These are phyloP conservation scores for Teleopsis dalmanni DNA, from an alignment of 1,140 invertebrate genomes.

Conservation along the genomic window DNA sequence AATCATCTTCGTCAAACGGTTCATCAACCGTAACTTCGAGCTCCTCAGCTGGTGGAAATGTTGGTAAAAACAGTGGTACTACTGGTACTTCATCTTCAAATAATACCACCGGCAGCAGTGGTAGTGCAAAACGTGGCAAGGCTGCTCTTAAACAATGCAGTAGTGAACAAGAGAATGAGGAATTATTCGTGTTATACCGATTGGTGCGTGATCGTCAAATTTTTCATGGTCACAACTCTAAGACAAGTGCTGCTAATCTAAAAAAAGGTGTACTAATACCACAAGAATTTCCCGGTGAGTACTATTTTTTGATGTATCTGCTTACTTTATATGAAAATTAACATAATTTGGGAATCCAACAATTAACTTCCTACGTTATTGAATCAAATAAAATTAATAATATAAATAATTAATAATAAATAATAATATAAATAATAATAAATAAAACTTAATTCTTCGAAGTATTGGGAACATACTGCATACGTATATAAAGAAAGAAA, in stretches of 20 bases:
- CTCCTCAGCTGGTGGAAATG: slow-evolving; percentile 25
- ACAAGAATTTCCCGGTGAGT: slow-evolving; percentile 43
- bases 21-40: slow-evolving; percentile 36
- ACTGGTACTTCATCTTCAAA: not conserved
- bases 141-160: not conserved
- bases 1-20: slow-evolving; percentile 40
- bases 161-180: slow-evolving; percentile 16
- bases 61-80: slow-evolving; percentile 1
- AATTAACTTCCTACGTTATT: no score
- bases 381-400: no score
- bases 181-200: slow-evolving; percentile 39
- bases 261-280: slow-evolving; percentile 42
- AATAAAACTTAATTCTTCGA: no score
- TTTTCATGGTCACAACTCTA: slow-evolving; percentile 40
- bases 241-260: slow-evolving; percentile 29
- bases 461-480: no score
- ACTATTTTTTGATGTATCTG: no score
- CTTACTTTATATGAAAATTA: no score
- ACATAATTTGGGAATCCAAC: no score
- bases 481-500: no score
- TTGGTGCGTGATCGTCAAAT: slow-evolving; percentile 34
- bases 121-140: slow-evolving; percentile 3
- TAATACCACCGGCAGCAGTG: slow-evolving; percentile 9
- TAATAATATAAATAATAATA: no score
- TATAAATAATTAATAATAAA: no score